These are phyloP conservation scores for Drosophila burlai DNA, from an alignment of 1,140 invertebrate species.

Conservation along the genomic window DNA sequence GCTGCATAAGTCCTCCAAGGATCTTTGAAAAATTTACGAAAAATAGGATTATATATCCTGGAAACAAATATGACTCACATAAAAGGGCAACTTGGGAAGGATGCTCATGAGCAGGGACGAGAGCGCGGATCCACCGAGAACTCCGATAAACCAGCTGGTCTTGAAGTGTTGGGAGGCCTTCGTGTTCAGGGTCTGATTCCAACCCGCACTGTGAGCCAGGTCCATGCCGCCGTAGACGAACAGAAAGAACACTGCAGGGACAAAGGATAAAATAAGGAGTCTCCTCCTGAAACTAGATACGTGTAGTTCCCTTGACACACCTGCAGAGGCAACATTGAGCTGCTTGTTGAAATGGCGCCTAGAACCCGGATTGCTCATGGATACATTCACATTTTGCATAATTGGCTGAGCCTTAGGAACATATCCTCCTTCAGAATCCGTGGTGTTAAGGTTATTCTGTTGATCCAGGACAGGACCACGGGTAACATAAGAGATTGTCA, in stretches of 20 bases:
- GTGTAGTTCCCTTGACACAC: background rate
- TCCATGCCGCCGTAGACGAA: constrained; percentile 71
- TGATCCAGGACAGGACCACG: background rate
- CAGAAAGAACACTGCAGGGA: constrained; percentile 27
- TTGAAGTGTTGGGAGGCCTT: constrained; percentile 38
- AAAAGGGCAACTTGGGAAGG: constrained; percentile 53
- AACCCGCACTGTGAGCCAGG: constrained; percentile 64
- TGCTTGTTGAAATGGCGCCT: constrained; percentile 19
- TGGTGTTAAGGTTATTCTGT: background rate
- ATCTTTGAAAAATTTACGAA: background rate
- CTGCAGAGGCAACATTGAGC: constrained; percentile 24
- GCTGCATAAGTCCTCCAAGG: constrained; percentile 35
- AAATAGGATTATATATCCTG: fast-evolving
- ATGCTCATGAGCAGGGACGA: constrained; percentile 28
- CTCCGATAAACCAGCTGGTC: constrained; percentile 72
- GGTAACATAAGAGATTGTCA: constrained; percentile 25
- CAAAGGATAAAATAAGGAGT: background rate
- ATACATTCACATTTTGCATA: background rate
- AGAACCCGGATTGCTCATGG: background rate
- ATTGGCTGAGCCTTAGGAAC: background rate
- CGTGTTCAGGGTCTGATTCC: constrained; percentile 53
- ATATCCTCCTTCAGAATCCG: background rate
- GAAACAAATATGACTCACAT: constrained; percentile 40
- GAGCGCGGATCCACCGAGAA: constrained; percentile 57
- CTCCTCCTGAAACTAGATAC: background rate